Evolutionary conservation across 2,888 invertebrate genomes (phyloP), one percentile per base, ranked within the genome.

Genomic region (Agrochola lychnidis): DNA sequence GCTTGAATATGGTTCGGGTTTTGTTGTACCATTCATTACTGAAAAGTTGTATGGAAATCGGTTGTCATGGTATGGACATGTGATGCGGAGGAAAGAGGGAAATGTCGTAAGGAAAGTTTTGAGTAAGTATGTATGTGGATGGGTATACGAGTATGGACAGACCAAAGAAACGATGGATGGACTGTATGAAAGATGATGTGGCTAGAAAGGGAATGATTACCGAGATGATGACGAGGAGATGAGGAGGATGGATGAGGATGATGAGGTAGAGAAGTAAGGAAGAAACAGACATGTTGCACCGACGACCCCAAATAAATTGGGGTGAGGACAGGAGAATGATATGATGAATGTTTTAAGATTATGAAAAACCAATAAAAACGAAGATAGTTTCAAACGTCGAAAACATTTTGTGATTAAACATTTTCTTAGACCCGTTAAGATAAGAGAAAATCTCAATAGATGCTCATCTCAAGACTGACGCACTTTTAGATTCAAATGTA

Each of bases 361-460:
- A 45, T 19, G 1, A 45, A 19, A 6, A 45, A 22, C 4, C 30
- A 48, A 6, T 30, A 48, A 30, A 45, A 66, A 48, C 30, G 22
- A 7, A 40, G 14, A 53, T 53, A 40, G 22, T 42, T 42, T 30
- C 42, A 53, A 25, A 71, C 30, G 22, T 22, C 22, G 16, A 73
- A 30, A 72, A 42, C 25, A 53, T 25, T 36, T 25, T 40, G 7
- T 16, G 0, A 19, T 51, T 4, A n/a, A 57, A 25, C 30, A 48
- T 19, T 57, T 56, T 56, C 12, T 12, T 56, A 56, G 16, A 14
- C 71, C 5, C 22, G 25, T n/a, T 71, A n/a, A 40, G 48, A 40
- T 25, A 71, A 25, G 51, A 51, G 14, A 70, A 70, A 45, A 70
- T 40, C 19, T 48, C 16, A 71, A 71, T 70, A 30, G n/a, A 45